phyloP scores from a whole-genome alignment of 2,888 invertebrate genomes.

The Amphipyra tragopoginis region DNA sequence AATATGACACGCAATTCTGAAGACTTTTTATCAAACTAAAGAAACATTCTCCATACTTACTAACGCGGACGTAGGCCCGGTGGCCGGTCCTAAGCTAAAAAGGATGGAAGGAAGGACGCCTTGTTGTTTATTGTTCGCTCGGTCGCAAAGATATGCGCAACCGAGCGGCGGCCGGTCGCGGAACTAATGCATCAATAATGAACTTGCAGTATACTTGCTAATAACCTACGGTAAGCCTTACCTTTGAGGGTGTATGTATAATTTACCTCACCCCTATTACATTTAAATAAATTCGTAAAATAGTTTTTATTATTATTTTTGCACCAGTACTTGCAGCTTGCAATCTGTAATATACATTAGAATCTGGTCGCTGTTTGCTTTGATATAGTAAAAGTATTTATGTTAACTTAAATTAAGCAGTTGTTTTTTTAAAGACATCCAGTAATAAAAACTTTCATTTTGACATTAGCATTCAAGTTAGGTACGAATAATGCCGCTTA shows the following conservation, averaged over 20 bases:
- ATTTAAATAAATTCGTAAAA: background rate
- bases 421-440: slow-evolving; percentile 2
- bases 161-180: slow-evolving; percentile 58
- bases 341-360: too few species aligned
- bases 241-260: slow-evolving; percentile 30
- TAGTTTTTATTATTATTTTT: background rate
- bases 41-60: slow-evolving; percentile 8
- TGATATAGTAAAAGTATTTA: background rate
- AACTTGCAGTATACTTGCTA: slow-evolving; percentile 51
- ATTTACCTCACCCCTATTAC: slow-evolving; percentile 26
- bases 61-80: slow-evolving; percentile 9
- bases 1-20: too few species aligned
- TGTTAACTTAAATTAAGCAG: slow-evolving; percentile 6
- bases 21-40: slow-evolving; percentile 5
- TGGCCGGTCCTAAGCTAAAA: slow-evolving; percentile 33
- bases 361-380: background rate
- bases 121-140: slow-evolving; percentile 55
- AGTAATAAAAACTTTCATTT: slow-evolving; percentile 12
- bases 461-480: slow-evolving; percentile 36
- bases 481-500: slow-evolving; percentile 37
- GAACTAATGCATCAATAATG: slow-evolving; percentile 75
- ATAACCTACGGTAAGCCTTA: slow-evolving; percentile 37
- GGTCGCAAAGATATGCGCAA: slow-evolving; percentile 66
- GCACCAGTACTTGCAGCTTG: too few species aligned
- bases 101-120: slow-evolving; percentile 42